A percentile compares a stretch with the other conserved stretches of the same genome.
Conservation (phyloP, 2,113 vertebrate genomes). For the Fregata magnificens region DNA sequence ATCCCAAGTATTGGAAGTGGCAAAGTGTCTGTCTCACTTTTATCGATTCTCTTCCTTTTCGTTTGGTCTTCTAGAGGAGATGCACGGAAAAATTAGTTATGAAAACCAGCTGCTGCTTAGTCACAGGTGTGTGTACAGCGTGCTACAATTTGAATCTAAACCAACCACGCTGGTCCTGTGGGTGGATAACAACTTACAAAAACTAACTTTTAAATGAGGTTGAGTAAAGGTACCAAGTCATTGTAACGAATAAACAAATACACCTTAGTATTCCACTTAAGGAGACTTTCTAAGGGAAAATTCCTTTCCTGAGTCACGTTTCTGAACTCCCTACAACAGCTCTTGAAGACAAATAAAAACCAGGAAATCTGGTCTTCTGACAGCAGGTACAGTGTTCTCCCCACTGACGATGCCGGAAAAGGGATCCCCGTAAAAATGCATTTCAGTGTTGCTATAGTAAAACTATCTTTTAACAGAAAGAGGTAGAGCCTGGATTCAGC, state of each 20-base stretch:
- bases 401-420: background rate
- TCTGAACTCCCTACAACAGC: background rate
- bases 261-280: background rate
- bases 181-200: background rate
- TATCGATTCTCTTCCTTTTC: background rate
- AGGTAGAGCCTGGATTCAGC: background rate
- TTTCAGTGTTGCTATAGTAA: background rate
- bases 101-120: background rate
- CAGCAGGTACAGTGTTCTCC: background rate
- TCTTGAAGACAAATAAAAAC: background rate
- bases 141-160: background rate
- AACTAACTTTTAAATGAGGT: background rate
- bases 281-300: slow-evolving; percentile 10
- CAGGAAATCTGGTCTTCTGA: background rate
- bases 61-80: background rate
- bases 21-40: background rate
- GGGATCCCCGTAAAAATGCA: background rate
- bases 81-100: background rate
- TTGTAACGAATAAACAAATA: background rate
- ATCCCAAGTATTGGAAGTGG: background rate
- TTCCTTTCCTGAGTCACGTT: background rate
- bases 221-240: background rate
- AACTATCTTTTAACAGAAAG: background rate
- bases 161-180: background rate
- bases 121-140: background rate